Base-by-base conservation (phyloP, 1,140 invertebrate genomes). In the Heliconius himera region DNA sequence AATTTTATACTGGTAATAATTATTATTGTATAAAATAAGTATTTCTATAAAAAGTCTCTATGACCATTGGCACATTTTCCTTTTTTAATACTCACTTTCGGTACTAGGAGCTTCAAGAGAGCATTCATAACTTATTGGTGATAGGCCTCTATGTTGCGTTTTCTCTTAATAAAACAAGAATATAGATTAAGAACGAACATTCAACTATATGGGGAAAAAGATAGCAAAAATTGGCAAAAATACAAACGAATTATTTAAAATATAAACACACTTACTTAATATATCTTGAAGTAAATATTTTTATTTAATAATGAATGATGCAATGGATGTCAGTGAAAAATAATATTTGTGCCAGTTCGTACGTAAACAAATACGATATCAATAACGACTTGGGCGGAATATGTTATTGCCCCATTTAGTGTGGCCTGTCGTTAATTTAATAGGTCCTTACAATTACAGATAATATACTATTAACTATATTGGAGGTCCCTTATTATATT, bases 361-460 rank as follows among this genome's bases (percentile, higher is more conserved):
- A 33, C 74, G 70, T 74, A 82, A 76, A 76, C 73, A 76, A 78
- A 76, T 79, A 80, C 49, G 29, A 33, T 79, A 80, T 56, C 33
- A 70, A 77, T 71, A 38, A 46, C 26, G 18, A 20, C 54, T 51
- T 16, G 60, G 49, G 46, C 54, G 70, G 70, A 73, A 71, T 71
- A 29, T 81, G 84, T 88, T 86, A 86, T 88, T 88, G 85, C 83
- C 85, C 87, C 29, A 88, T 76, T 76, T 83, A 81, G 74, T 54
- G 72, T 74, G 73, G 70, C 76, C 33, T 76, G 74, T 77, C 73
- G 80, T 84, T 85, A 86, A 85, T 83, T 84, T n/a, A n/a, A n/a
- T n/a, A n/a, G n/a, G n/a, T 88, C 77, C 56, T 33, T 73, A 16
- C 41, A 66, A 16, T 66, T 66, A 26, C 0, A 66, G 60, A 66